Evolutionary conservation across 2,797 vertebrate genomes (phyloP).

Genomic region (Aeoliscus strigatus): DNA sequence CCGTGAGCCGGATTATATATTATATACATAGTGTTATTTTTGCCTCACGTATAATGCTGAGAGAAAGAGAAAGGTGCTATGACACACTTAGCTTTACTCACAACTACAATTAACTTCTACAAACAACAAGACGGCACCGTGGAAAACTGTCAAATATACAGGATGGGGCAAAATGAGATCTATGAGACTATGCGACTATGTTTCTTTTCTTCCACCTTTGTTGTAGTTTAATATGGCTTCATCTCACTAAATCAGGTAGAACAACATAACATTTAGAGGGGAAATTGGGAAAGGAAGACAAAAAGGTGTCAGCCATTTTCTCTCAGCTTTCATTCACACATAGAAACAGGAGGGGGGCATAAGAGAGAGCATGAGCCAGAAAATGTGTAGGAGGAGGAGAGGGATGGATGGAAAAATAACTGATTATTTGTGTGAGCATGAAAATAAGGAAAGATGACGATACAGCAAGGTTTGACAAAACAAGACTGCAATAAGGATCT

Average conservation of each 20-base stretch:
- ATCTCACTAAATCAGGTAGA: not conserved
- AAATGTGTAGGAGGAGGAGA: constrained; percentile 40
- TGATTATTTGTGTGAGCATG: constrained; percentile 34
- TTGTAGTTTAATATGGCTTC: too few relatives aligned
- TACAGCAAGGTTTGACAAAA: not conserved
- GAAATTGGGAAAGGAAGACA: not conserved
- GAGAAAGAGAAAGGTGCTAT: constrained; percentile 10
- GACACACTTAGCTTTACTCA: constrained; percentile 16
- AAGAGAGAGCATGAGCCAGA: constrained; percentile 25
- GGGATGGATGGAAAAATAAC: constrained; percentile 20
- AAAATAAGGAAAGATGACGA: constrained; percentile 17
- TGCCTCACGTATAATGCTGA: constrained; percentile 11
- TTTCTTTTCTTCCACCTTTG: too few relatives aligned
- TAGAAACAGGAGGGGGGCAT: constrained; percentile 62
- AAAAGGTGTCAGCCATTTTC: constrained; percentile 44
- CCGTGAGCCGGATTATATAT: not conserved
- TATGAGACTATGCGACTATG: too few relatives aligned
- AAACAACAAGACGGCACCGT: too few relatives aligned
- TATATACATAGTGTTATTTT: not conserved
- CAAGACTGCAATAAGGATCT: not conserved
- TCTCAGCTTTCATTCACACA: constrained; percentile 38
- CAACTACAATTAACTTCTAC: constrained; percentile 3
- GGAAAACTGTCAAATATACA: constrained; percentile 3
- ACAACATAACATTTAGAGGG: not conserved
- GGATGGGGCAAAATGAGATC: too few relatives aligned